Base-by-base conservation (phyloP, 2,113 vertebrate species). In the Chaetorhynchus papuensis region DNA sequence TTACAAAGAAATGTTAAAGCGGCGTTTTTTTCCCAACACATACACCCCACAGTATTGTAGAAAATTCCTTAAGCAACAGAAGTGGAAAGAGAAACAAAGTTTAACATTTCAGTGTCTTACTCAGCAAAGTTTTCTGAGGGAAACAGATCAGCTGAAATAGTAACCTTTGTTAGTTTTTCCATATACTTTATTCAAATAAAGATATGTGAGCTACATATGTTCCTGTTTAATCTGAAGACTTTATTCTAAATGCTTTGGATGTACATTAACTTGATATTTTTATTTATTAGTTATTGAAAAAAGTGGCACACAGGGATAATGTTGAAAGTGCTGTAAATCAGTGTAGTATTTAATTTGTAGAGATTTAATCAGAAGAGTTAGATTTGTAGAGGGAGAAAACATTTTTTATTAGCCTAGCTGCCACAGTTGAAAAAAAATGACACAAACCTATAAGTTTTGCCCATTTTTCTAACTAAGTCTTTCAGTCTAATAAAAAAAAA, bases 111-210 rank as follows among this genome's bases (percentile, higher is more conserved):
- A 85, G 75, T 54, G 64, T 80, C 93, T 96, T 96, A 92, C 84
- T 96, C 96, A 94, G 96, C 95, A 74, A 64, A 96, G 71, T 90
- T 93, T 95, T 86, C 79, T 74, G 93, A 94, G 66, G 82, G 88
- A 96, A 94, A 87, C 75, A 88, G 90, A 92, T 91, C 90, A 76
- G 92, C 63, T 90, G 92, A 95, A 96, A 96, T 59, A 41, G 68
- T 93, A 95, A 60, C 59, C 94, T 94, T 91, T 96, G 93, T 97
- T 94, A 96, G 90, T 93, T 94, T 97, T 97, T 95, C 92, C 95
- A 92, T 94, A 91, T 90, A 74, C 93, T 96, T 96, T 74, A 96
- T 96, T 96, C 92, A 96, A 96, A 97, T 95, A 93, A 94, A 90
- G 93, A 90, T 93, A 95, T 91, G 72, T 13, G 90, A 96, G 91